Conservation (phyloP, 2,113 vertebrate species). For the Notiomystis cincta region DNA sequence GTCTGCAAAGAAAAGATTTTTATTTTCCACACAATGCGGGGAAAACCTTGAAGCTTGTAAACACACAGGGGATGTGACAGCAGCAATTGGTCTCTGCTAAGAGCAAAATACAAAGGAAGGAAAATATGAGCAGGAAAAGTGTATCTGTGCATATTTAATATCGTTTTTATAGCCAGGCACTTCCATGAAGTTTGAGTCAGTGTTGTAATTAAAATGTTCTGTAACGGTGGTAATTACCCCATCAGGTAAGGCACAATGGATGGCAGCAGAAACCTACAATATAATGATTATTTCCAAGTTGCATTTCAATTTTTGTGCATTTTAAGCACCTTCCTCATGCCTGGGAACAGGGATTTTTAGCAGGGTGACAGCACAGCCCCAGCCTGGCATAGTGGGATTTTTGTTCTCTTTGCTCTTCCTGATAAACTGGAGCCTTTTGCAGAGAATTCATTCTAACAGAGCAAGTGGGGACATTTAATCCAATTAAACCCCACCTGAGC, state of each 20-base stretch:
- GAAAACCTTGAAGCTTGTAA: neutral
- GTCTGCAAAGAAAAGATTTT: neutral
- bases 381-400: rapidly evolving
- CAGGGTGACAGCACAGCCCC: neutral
- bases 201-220: constrained; percentile 50
- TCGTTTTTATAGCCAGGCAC: neutral
- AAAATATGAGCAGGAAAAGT: neutral
- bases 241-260: constrained; percentile 41
- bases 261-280: neutral
- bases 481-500: neutral
- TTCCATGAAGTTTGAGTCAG: constrained; percentile 1
- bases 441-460: neutral
- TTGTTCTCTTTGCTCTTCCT: neutral
- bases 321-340: neutral
- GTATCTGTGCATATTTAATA: neutral
- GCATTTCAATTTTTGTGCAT: neutral
- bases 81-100: neutral
- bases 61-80: neutral
- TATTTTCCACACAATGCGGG: neutral
- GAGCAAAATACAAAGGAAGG: neutral
- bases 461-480: neutral
- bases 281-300: neutral
- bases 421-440: neutral
- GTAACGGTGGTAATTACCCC: constrained; percentile 38
- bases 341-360: neutral